Evolutionary conservation across 2,888 invertebrate species (phyloP), one percentile per base, ranked within the genome.

Genomic region (Marasmarcha lunaedactyla): DNA sequence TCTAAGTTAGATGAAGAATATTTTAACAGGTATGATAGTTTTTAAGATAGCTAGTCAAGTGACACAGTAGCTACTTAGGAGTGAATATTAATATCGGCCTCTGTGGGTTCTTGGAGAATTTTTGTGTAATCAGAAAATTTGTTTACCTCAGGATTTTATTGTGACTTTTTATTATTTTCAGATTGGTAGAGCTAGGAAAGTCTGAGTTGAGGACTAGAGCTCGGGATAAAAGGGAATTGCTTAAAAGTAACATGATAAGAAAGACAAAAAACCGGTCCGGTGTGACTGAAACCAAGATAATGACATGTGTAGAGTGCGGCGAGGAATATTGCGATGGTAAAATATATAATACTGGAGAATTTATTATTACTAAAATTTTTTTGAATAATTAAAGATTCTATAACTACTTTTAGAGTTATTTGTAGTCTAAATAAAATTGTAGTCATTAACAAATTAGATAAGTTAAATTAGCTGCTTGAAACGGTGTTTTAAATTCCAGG

Each of bases 251-350:
- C 25, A 88, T 89, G 67, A 74, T 90, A 20, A 86, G 89, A 55
- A 91, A 90, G 59, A 88, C 87, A n/a, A 94, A 94, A 71, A 94
- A 92, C 59, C 90, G 92, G 46, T 89, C 92, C 0, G 93, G 94
- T 10, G 90, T 93, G 42, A 87, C 93, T 15, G 93, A 94, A 66
- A 91, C 90, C 14, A 86, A 91, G 50, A 87, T 90, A 25, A 83
- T 90, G 39, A 88, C 90, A 39, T 95, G 95, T 63, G 66, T 81
- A 1, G 93, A 94, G 59, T 95, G 95, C 54, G 91, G 91, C 4
- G 94, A 94, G 66, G 95, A 95, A 71, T 91, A 92, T 74, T 95
- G 95, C 67, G 88, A 88, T 61, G 90, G 90, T 88, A 51, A 50
- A n/a, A n/a, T n/a, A n/a, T n/a, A n/a, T n/a, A n/a, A n/a, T n/a